Base-by-base conservation (phyloP, 2,113 vertebrate species). In the Oceanites oceanicus region DNA sequence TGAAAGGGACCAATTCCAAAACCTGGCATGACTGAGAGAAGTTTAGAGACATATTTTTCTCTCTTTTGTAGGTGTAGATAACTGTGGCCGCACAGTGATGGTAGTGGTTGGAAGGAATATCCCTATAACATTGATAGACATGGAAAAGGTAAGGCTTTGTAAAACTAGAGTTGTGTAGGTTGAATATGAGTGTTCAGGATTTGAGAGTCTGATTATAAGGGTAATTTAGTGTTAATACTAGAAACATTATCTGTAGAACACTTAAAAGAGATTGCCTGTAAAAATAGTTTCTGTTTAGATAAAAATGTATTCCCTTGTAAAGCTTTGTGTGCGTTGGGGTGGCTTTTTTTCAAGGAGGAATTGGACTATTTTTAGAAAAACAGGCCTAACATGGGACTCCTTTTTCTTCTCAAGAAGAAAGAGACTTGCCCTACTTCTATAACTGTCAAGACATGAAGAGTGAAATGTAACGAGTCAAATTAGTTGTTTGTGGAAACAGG, bases 21-120 rank as follows among this genome's bases (percentile, higher is more conserved):
- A 63, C 5, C 14, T 66, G 77, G 6, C 27, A 27, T 17, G 34
- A 40, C 58, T 70, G 34, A 65, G 58, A 61, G 45, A 71, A 52
- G 17, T 16, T 71, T 6, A 36, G 32, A 53, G 17, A 18, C 9
- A 0, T 17, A 2, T 27, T 38, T 71, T 90, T 65, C 14, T 96
- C 89, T 88, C 58, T n/a, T 92, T 89, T 84, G 7, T 94, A 99
- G 99, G 99, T 96, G 98, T 99, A 74, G 99, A 99, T 93, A 98
- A 98, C 86, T 99, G 98, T 92, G 99, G 99, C 49, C 98, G 99
- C 83, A 99, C 99, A 0, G 99, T 99, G 91, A 99, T 99, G 98
- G 99, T 99, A 45, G 97, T 99, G 10, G 99, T 99, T 27, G 99
- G 99, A 96, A 98, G 99, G 95, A 99, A 99, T 96, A 99, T 99